Evolutionary conservation across 1,140 invertebrate genomes (phyloP), one percentile per base, ranked within the genome.

Genomic region (Halesus radiatus): DNA sequence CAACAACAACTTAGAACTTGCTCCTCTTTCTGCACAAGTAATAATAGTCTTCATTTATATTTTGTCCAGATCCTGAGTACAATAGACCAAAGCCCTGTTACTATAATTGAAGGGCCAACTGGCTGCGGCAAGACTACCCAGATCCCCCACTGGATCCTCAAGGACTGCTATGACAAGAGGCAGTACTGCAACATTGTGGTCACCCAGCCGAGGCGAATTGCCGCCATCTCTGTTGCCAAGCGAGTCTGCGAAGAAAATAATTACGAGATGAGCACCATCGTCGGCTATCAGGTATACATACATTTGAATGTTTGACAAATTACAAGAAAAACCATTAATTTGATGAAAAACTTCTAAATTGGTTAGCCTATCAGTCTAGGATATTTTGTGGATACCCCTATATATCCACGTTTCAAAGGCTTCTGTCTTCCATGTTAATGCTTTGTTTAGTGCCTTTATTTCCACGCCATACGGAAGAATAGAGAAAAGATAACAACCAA

Each of bases 101-200:
- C 95, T 1, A 92, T 99, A 15, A 94, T 99, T 80, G 94, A 97
- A 87, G 98, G 98, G 23, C 94, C 94, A 76, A 98, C 97, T 3
- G 97, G 97, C 4, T 92, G 91, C 85, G 91, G 91, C 37, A 92
- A 92, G 84, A 95, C 95, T 3, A 97, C 96, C 0, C 95, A 96
- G 90, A 93, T 97, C 3, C 96, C 96, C 0, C 96, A 98, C 85
- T 96, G 95, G 89, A 95, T 98, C 81, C 87, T 98, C 26, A 94
- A 98, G 87, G 88, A 93, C 78, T 92, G 92, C 85, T 90, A 88
- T 68, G 87, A 90, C 13, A 89, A 90, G 16, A 90, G 89, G 20
- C 87, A 87, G 68, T 88, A 91, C 23, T 96, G 96, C 85, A 95
- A 96, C 84, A 96, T 98, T 79, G 89, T 97, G 81, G 96, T 97